These are phyloP conservation scores for Epinotia bilunana DNA, from an alignment of 2,888 invertebrate species.

Conservation along the genomic window DNA sequence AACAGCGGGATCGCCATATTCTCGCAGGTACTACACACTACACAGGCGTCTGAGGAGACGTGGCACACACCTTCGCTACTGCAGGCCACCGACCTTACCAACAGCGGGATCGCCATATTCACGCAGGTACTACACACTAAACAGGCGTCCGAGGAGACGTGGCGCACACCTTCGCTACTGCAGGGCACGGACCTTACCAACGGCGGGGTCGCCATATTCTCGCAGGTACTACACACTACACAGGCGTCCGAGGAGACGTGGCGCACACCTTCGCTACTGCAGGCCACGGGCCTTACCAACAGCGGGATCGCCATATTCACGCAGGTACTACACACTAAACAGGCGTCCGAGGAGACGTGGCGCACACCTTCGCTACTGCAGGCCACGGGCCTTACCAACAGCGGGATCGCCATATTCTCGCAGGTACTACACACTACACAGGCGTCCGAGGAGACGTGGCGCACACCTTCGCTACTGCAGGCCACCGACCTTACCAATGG, in stretches of 20 bases:
- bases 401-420: slow-evolving; percentile 92
- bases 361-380: slow-evolving; percentile 92
- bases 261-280: slow-evolving; percentile 92
- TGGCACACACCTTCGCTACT: slow-evolving; percentile 94
- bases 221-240: slow-evolving; percentile 85
- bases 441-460: slow-evolving; percentile 94
- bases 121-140: slow-evolving; percentile 86
- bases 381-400: slow-evolving; percentile 86
- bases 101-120: slow-evolving; percentile 90
- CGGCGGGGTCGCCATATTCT: slow-evolving; percentile 91
- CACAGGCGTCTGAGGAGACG: slow-evolving; percentile 90
- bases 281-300: slow-evolving; percentile 87
- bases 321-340: slow-evolving; percentile 79
- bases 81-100: slow-evolving; percentile 86
- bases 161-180: slow-evolving; percentile 93
- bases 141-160: slow-evolving; percentile 91
- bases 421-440: slow-evolving; percentile 78
- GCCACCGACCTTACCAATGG: slow-evolving; percentile 87
- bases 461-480: slow-evolving; percentile 91
- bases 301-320: slow-evolving; percentile 93
- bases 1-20: slow-evolving; percentile 91
- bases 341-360: slow-evolving; percentile 91
- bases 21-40: slow-evolving; percentile 85
- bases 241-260: slow-evolving; percentile 93
- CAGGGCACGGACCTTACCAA: slow-evolving; percentile 87